Evolutionary conservation across 2,113 vertebrate species (phyloP).

Genomic region (Shinisaurus crocodilurus): DNA sequence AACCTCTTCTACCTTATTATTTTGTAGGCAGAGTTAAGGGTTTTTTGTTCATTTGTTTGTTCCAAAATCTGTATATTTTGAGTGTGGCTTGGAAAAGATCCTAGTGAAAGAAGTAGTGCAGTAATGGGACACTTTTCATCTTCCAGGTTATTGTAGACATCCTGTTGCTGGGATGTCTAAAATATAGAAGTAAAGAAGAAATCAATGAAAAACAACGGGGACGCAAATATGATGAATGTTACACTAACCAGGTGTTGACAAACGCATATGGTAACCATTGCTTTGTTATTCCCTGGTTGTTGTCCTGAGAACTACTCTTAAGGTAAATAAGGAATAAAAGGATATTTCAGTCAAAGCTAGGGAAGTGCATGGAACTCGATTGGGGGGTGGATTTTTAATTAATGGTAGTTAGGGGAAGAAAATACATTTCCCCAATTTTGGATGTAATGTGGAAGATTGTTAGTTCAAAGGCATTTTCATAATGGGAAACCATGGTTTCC

Average conservation of each 20-base stretch:
- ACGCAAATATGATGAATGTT: background rate
- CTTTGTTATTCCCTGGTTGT: background rate
- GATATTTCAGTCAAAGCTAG: background rate
- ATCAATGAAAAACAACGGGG: background rate
- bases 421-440: too few relatives aligned
- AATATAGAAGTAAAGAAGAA: background rate
- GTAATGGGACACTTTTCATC: background rate
- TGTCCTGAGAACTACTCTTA: background rate
- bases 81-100: background rate
- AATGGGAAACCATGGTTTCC: too few relatives aligned
- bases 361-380: too few relatives aligned
- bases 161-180: background rate
- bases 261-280: background rate
- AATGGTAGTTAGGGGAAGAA: too few relatives aligned
- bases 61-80: background rate
- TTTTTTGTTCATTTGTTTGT: background rate
- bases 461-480: too few relatives aligned
- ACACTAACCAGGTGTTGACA: background rate
- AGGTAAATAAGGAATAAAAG: background rate
- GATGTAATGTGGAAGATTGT: too few relatives aligned
- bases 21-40: background rate
- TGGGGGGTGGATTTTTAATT: too few relatives aligned
- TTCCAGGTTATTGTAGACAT: background rate
- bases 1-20: background rate
- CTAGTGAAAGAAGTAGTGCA: background rate